Conservation (phyloP, 1,140 invertebrate genomes). For the Drosophila ogumai region DNA sequence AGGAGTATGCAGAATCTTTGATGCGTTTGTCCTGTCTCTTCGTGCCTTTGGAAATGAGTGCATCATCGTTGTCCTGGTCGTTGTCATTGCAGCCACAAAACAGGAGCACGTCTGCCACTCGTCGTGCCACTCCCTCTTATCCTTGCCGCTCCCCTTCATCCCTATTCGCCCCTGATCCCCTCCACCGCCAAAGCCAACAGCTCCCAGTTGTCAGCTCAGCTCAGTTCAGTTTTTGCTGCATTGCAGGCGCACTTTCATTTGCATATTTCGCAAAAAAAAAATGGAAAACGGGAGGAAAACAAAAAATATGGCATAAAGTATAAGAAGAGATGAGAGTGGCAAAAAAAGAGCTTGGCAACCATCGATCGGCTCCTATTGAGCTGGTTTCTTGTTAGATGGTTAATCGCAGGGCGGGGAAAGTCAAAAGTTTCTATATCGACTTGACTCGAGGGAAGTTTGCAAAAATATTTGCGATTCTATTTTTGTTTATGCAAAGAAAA, state of each 20-base stretch:
- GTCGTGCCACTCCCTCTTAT: conserved; percentile 8
- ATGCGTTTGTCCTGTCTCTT: not conserved
- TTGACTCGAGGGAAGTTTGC: conserved; percentile 14
- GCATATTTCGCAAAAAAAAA: conserved; percentile 56
- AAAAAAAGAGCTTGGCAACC: conserved; percentile 32
- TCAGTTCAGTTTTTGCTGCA: conserved; percentile 67
- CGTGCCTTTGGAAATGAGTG: conserved; percentile 27
- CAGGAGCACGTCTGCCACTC: conserved; percentile 47
- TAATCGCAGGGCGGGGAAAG: conserved; percentile 53
- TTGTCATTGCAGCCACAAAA: conserved; percentile 46
- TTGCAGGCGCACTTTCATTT: conserved; percentile 81
- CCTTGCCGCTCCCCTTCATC: not conserved
- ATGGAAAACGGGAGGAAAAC: conserved; percentile 2
- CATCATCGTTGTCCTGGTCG: conserved; percentile 43
- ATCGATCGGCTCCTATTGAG: conserved; percentile 58
- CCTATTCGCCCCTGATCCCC: not conserved
- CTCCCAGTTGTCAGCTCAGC: conserved; percentile 46
- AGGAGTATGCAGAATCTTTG: conserved; percentile 18
- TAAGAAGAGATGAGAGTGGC: conserved; percentile 28
- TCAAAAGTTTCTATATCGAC: conserved; percentile 38
- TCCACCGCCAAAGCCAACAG: conserved; percentile 36
- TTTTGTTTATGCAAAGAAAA: conserved; percentile 86
- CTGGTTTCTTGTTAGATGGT: conserved; percentile 50
- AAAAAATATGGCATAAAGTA: conserved; percentile 36
- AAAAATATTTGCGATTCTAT: conserved; percentile 35